Evolutionary conservation across 2,888 invertebrate species (phyloP).

Genomic region (Megastigmus dorsalis): DNA sequence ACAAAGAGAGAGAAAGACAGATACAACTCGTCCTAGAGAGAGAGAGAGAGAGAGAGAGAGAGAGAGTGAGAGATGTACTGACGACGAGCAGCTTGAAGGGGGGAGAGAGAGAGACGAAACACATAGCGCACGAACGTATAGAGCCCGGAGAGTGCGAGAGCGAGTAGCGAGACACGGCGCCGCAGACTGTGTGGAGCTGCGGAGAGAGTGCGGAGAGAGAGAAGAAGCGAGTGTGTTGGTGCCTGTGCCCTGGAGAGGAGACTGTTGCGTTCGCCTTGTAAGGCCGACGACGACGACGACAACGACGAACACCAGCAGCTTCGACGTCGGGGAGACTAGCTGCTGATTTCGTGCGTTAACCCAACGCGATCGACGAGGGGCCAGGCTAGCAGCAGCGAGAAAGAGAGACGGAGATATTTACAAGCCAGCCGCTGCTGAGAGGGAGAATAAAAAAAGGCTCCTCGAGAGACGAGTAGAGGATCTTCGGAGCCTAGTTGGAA

Average conservation of each 20-base stretch:
- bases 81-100: background rate
- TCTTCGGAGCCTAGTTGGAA: background rate
- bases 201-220: slow-evolving; percentile 49
- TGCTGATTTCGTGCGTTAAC: background rate
- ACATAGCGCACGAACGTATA: background rate
- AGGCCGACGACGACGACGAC: slow-evolving; percentile 5
- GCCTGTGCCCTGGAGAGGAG: slow-evolving; percentile 32
- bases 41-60: background rate
- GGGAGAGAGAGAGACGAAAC: background rate
- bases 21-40: too few relatives aligned
- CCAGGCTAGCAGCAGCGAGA: too few relatives aligned
- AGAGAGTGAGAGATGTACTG: background rate
- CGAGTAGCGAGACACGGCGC: slow-evolving; percentile 12
- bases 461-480: background rate
- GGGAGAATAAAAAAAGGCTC: background rate
- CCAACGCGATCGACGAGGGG: too few relatives aligned
- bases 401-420: too few relatives aligned
- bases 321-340: slow-evolving; percentile 9
- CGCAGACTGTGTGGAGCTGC: slow-evolving; percentile 43
- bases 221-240: slow-evolving; percentile 57
- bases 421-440: background rate
- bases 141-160: slow-evolving; percentile 18
- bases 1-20: background rate
- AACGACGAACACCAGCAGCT: background rate
- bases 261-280: slow-evolving; percentile 34